Evolutionary conservation across 2,113 vertebrate genomes (phyloP).

Genomic region (Thalassoma bifasciatum): DNA sequence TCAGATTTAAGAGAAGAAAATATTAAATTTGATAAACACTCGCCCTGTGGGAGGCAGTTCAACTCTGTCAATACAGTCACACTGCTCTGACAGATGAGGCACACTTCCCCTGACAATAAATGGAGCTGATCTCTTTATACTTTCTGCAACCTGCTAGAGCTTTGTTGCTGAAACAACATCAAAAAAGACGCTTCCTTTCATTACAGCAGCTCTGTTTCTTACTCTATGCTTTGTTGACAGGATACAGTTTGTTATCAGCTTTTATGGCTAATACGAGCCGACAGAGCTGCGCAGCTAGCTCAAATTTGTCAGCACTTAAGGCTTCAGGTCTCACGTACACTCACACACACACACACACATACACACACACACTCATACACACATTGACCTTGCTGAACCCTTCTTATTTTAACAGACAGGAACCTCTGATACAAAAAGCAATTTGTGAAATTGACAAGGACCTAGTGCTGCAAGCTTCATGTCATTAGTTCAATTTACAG

Average conservation of each 20-base stretch:
- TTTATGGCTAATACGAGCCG: constrained; percentile 17
- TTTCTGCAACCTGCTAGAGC: neutral
- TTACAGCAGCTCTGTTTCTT: constrained; percentile 12
- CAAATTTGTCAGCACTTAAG: constrained; percentile 36
- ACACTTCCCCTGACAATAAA: neutral
- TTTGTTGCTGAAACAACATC: constrained; percentile 2
- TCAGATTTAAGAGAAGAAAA: constrained; percentile 19
- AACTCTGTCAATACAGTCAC: neutral
- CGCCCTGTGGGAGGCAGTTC: too few species aligned
- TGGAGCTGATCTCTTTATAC: neutral
- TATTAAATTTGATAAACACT: neutral
- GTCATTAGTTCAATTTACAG: constrained; percentile 41
- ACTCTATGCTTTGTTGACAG: constrained; percentile 1
- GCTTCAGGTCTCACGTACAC: constrained; percentile 11
- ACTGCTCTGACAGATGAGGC: neutral
- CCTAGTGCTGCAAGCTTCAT: constrained; percentile 49
- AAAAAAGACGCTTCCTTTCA: constrained; percentile 24
- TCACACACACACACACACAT: constrained; percentile 21
- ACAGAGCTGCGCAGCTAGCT: constrained; percentile 4
- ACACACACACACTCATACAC: too few species aligned
- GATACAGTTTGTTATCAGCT: constrained; percentile 26
- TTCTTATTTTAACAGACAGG: constrained; percentile 53
- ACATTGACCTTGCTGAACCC: constrained; percentile 31
- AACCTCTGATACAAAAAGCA: constrained; percentile 64
- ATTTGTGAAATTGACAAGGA: constrained; percentile 91